Evolutionary conservation across 2,113 vertebrate genomes (phyloP).

Genomic region (Sarotherodon lohbergeri): DNA sequence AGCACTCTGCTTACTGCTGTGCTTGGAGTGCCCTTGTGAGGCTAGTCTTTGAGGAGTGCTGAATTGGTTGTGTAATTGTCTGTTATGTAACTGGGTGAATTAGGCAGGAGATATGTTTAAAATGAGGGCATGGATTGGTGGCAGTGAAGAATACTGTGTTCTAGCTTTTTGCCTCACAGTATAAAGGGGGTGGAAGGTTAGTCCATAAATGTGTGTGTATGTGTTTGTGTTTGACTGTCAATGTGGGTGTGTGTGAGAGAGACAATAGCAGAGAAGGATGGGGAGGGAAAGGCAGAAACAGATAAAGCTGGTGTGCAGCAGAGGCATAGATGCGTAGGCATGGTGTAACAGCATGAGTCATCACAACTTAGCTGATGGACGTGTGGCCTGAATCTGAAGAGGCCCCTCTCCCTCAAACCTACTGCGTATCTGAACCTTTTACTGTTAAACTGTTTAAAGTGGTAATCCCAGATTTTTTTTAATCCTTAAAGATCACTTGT

Average conservation of each 20-base stretch:
- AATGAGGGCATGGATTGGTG: slow-evolving; percentile 55
- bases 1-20: slow-evolving; percentile 9
- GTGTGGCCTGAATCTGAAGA: slow-evolving; percentile 35
- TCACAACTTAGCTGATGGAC: slow-evolving; percentile 48
- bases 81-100: slow-evolving; percentile 63
- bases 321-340: slow-evolving; percentile 39
- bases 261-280: slow-evolving; percentile 15
- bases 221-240: not conserved
- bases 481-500: not conserved
- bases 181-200: slow-evolving; percentile 15
- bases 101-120: slow-evolving; percentile 60
- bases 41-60: slow-evolving; percentile 44
- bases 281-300: slow-evolving; percentile 16
- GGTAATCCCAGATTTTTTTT: not conserved
- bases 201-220: not conserved
- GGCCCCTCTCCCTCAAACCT: not conserved
- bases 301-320: slow-evolving; percentile 22
- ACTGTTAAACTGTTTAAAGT: not conserved
- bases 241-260: not conserved
- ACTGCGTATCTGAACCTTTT: not conserved
- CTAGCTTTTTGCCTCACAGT: slow-evolving; percentile 20
- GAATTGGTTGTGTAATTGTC: slow-evolving; percentile 69
- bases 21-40: slow-evolving; percentile 51
- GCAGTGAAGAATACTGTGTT: slow-evolving; percentile 30
- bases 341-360: slow-evolving; percentile 60